Percentiles rank a stretch among this genome's conserved stretches.
phyloP scores from a whole-genome alignment of 64 coral and sea anemone species.

The Montipora sp. region DNA sequence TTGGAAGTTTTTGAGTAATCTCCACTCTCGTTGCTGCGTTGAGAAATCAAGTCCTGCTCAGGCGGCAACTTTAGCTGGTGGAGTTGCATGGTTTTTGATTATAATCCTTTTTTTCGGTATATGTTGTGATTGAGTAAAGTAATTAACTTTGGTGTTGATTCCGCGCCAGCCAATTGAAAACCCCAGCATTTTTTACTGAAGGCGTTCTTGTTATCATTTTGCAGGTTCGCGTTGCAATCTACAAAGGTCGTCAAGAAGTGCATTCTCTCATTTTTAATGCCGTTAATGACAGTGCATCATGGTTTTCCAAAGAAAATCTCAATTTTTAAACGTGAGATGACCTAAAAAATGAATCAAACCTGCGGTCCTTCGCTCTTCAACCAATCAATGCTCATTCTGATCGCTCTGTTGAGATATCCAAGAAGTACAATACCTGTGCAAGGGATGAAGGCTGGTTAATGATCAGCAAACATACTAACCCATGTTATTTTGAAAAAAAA shows the following conservation, averaged over 20 bases:
- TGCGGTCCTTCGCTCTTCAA: background rate
- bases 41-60: too few species aligned
- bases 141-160: too few species aligned
- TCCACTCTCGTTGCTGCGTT: too few species aligned
- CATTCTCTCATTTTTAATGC: conserved; percentile 24
- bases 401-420: background rate
- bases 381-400: background rate
- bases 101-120: too few species aligned
- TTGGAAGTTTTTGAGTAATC: too few species aligned
- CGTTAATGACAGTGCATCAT: background rate
- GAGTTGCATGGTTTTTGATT: too few species aligned
- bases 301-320: conserved; percentile 21
- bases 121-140: too few species aligned
- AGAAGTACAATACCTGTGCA: background rate
- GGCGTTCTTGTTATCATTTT: background rate
- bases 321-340: conserved; percentile 16
- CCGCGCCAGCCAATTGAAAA: too few species aligned
- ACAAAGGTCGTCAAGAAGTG: conserved; percentile 5
- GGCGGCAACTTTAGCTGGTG: too few species aligned
- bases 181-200: too few species aligned
- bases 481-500: background rate
- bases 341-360: background rate
- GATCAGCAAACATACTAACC: background rate
- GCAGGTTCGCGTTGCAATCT: conserved; percentile 31
- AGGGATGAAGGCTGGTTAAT: conserved; percentile 7